Percentiles rank a stretch among this genome's conserved stretches.
Conservation (phyloP, 2,888 invertebrate genomes). For the Melitaea athalia region DNA sequence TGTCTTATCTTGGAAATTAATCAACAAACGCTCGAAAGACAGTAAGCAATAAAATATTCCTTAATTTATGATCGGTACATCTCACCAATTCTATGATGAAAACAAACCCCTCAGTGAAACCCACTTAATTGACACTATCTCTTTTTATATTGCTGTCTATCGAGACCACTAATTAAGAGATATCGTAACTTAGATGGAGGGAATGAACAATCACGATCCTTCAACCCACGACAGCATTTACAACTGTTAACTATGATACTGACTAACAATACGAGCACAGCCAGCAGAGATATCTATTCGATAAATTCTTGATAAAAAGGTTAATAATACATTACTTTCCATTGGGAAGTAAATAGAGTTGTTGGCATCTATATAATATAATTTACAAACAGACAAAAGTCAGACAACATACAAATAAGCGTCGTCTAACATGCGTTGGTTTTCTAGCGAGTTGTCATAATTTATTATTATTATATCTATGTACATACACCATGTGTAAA, state of each 20-base stretch:
- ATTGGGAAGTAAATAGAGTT: constrained; percentile 23
- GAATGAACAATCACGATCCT: constrained; percentile 56
- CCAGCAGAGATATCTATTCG: constrained; percentile 21
- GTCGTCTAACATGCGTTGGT: no score
- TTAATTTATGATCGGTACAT: constrained; percentile 52
- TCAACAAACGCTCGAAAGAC: background rate
- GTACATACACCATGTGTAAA: no score
- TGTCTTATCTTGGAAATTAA: background rate
- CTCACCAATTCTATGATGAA: constrained; percentile 61
- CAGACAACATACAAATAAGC: background rate
- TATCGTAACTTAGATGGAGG: constrained; percentile 52
- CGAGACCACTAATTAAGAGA: constrained; percentile 68
- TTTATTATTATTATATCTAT: no score
- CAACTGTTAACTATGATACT: constrained; percentile 27
- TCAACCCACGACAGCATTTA: constrained; percentile 45
- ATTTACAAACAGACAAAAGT: constrained; percentile 5
- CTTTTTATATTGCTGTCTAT: constrained; percentile 61
- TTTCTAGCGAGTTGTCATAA: no score
- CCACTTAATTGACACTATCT: constrained; percentile 69
- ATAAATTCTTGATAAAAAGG: constrained; percentile 21
- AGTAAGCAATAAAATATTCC: constrained; percentile 36
- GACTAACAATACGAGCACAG: constrained; percentile 25
- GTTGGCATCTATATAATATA: constrained; percentile 12
- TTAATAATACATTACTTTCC: constrained; percentile 15
- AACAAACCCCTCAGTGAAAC: constrained; percentile 50